phyloP scores from a whole-genome alignment of 2,888 invertebrate genomes.

The Taenaris catops region DNA sequence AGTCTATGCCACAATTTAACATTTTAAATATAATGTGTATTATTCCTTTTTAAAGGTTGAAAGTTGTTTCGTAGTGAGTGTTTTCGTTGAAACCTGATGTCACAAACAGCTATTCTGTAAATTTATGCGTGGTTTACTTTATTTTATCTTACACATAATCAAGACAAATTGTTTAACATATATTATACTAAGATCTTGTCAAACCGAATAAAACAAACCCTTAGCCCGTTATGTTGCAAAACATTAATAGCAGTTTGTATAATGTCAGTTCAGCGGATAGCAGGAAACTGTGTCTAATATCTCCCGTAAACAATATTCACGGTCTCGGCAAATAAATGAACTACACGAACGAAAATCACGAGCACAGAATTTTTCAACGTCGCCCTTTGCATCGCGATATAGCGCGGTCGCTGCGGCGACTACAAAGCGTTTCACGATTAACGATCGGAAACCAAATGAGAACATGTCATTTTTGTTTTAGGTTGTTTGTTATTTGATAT shows the following conservation, averaged over 20 bases:
- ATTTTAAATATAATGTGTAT: no score
- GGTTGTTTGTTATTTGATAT: constrained; percentile 28
- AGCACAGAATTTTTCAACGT: constrained; percentile 72
- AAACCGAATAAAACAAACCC: constrained; percentile 10
- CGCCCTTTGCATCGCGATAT: constrained; percentile 52
- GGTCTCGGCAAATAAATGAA: constrained; percentile 61
- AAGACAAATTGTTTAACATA: no score
- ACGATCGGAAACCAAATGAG: constrained; percentile 61
- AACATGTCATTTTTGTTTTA: constrained; percentile 57
- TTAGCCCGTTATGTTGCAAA: constrained; percentile 17
- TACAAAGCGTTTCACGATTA: constrained; percentile 64
- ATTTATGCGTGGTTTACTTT: no score
- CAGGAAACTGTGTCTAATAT: constrained; percentile 41
- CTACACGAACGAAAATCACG: constrained; percentile 73
- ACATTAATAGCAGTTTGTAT: constrained; percentile 30
- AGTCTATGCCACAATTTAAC: no score
- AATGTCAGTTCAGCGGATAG: constrained; percentile 40
- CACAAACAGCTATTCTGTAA: no score
- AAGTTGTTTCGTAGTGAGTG: no score
- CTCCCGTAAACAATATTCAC: constrained; percentile 57
- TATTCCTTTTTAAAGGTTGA: no score
- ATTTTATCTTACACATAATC: no score
- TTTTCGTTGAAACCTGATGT: no score
- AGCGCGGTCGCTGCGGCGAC: constrained; percentile 49
- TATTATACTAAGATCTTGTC: constrained; percentile 11